These are phyloP conservation scores for Cephalotes varians DNA, from an alignment of 2,888 invertebrate genomes.

Conservation along the genomic window DNA sequence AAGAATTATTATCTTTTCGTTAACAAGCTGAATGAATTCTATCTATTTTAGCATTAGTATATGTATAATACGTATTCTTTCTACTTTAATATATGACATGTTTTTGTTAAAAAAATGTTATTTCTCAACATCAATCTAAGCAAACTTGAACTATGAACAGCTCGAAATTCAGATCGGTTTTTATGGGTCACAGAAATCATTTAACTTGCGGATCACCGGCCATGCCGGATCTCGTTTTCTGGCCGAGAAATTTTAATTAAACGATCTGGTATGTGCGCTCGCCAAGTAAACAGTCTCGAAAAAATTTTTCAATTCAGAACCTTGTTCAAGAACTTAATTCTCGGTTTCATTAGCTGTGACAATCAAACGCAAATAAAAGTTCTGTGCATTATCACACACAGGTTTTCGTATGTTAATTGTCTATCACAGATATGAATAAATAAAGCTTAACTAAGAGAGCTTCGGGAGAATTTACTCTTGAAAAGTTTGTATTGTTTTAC, in stretches of 20 bases:
- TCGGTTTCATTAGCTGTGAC: constrained; percentile 17
- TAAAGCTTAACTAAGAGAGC: background rate
- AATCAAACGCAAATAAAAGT: constrained; percentile 28
- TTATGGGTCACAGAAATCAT: constrained; percentile 40
- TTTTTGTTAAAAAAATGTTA: background rate
- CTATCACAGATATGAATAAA: background rate
- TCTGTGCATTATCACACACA: background rate
- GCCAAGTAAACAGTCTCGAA: constrained; percentile 52
- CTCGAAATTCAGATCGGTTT: background rate
- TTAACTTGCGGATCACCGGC: constrained; percentile 24
- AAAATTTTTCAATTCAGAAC: constrained; percentile 8
- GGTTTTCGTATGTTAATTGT: constrained; percentile 11
- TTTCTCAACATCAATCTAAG: constrained; percentile 15
- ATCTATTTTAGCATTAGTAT: background rate
- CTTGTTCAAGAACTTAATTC: constrained; percentile 45
- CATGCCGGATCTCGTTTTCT: constrained; percentile 35
- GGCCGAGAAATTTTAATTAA: constrained; percentile 70
- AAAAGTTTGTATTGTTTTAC: background rate
- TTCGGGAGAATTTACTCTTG: background rate
- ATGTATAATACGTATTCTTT: background rate
- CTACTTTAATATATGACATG: background rate
- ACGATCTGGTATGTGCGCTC: constrained; percentile 1
- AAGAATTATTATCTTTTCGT: background rate
- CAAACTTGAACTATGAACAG: background rate
- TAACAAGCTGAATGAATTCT: background rate